Base-by-base conservation (phyloP, 1,140 invertebrate species). In the Thereuonema tuberculata region DNA sequence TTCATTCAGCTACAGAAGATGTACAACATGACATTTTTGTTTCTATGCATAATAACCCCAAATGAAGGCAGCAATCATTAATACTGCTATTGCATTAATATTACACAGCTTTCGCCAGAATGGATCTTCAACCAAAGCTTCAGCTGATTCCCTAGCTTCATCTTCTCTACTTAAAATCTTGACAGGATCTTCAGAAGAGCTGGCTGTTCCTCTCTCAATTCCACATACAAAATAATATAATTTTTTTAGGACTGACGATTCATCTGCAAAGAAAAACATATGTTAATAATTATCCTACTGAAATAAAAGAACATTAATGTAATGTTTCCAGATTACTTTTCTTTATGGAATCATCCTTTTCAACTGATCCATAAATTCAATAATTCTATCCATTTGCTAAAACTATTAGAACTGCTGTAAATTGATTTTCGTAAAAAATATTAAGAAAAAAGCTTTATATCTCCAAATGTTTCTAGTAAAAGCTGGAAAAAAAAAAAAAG, bases 11-110 rank as follows among this genome's bases (percentile, higher is more conserved):
- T n/a, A n/a, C n/a, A n/a, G n/a, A n/a, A n/a, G n/a, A n/a, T n/a
- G n/a, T n/a, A n/a, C n/a, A n/a, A n/a, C n/a, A n/a, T n/a, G n/a
- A n/a, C n/a, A n/a, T n/a, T n/a, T n/a, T n/a, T n/a, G n/a, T n/a
- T n/a, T n/a, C n/a, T 43, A 68, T 55, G 31, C 66, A 54, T 61
- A 67, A 54, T 58, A 67, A 25, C 61, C 64, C 61, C 64, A 67
- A 25, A 66, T 50, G 23, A 65, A 65, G 0, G 63, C 23, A 27
- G 56, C 31, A 20, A 64, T 25, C 3, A 60, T 26, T 5, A 67
- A n/a, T 9, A 64, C 26, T 0, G 65, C 15, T 20, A 67, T 31
- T 0, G 64, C 66, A 56, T 58, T 62, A 14, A 53, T 31, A 61
- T 67, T 62, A 12, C 52, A 54, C 15, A 61, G 27, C 5, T 43